A percentile compares a stretch with the other conserved stretches of the same genome.
phyloP scores from a whole-genome alignment of 2,113 vertebrate genomes.

The Ia io region DNA sequence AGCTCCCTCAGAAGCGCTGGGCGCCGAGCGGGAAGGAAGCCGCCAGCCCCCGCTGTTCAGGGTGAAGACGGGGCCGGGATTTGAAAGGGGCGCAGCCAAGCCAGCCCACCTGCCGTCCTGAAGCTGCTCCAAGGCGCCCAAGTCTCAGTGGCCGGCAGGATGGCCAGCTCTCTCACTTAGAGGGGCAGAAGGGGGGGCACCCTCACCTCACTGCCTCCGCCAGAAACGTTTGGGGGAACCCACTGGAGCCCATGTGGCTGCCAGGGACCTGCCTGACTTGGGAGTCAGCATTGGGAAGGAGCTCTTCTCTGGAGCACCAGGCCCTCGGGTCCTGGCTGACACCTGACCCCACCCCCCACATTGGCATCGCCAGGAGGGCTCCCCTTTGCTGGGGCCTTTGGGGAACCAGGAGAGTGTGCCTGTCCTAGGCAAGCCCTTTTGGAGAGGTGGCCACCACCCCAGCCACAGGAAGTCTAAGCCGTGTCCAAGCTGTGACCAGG shows the following conservation, averaged over 20 bases:
- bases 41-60: background rate
- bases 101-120: background rate
- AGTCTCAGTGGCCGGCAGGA: background rate
- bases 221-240: background rate
- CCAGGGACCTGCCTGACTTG: background rate
- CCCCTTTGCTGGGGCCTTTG: background rate
- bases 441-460: background rate
- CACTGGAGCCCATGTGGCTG: background rate
- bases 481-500: background rate
- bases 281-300: background rate
- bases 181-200: too few species aligned
- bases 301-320: background rate
- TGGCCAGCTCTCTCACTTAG: too few species aligned
- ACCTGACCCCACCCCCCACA: background rate
- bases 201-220: background rate
- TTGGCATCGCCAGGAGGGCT: background rate
- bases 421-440: background rate
- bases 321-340: background rate
- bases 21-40: background rate
- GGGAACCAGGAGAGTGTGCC: background rate
- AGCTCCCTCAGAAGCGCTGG: background rate
- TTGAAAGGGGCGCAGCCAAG: background rate
- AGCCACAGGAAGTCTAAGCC: background rate
- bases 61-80: constrained; percentile 34
- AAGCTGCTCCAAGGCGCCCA: background rate